Percentiles rank a stretch among this genome's conserved stretches.
These are phyloP conservation scores for Tychaedon coryphoeus DNA, from an alignment of 2,113 vertebrate species.

Conservation along the genomic window DNA sequence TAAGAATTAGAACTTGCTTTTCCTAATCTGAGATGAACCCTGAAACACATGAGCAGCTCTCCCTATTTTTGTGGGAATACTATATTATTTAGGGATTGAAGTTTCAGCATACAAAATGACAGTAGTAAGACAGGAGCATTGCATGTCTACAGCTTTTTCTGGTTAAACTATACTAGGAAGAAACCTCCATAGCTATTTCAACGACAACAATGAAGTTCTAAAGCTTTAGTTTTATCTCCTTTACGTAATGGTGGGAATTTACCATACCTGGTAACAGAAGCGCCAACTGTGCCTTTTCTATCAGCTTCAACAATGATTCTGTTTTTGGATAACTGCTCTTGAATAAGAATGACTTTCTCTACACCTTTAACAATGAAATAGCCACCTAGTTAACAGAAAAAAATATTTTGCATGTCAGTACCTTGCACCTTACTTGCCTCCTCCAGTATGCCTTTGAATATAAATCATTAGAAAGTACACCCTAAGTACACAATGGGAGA, in stretches of 20 bases:
- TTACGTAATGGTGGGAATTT: not conserved
- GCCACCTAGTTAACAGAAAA: slow-evolving; percentile 78
- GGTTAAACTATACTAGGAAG: not conserved
- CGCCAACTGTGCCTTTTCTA: slow-evolving; percentile 92
- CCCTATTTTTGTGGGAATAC: not conserved
- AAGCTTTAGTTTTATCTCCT: not conserved
- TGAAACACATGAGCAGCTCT: not conserved
- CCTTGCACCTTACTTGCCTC: not conserved
- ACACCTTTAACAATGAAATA: slow-evolving; percentile 99
- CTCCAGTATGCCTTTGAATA: not conserved
- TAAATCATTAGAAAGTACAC: not conserved
- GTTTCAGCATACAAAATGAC: not conserved
- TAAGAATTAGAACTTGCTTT: not conserved
- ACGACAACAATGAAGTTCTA: not conserved
- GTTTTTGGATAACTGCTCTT: slow-evolving; percentile 98
- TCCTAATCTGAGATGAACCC: not conserved
- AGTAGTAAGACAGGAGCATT: not conserved
- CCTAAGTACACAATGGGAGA: not conserved
- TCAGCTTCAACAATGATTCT: slow-evolving; percentile 98
- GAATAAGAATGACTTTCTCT: slow-evolving; percentile 98
- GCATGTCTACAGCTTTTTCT: not conserved
- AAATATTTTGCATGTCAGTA: not conserved
- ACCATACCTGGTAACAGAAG: slow-evolving; percentile 93
- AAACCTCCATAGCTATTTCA: not conserved
- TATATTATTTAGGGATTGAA: not conserved